Evolutionary conservation across 1,140 invertebrate genomes (phyloP).

Genomic region (Lerema accius): DNA sequence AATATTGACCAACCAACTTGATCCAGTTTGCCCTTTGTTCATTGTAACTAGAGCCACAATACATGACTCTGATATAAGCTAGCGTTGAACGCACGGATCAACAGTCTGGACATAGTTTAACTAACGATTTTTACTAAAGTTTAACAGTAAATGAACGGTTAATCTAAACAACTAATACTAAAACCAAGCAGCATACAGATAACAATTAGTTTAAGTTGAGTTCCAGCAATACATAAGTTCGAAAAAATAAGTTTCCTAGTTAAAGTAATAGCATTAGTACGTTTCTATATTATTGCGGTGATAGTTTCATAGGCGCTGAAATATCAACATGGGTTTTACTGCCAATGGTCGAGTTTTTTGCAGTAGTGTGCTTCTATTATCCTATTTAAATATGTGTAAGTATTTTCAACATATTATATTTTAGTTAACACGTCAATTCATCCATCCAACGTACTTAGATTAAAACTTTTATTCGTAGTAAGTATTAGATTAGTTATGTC

Average conservation of each 20-base stretch:
- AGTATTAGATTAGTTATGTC: too few relatives aligned
- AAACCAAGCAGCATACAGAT: too few relatives aligned
- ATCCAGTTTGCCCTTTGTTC: constrained; percentile 65
- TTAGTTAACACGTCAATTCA: too few relatives aligned
- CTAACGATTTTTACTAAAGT: too few relatives aligned
- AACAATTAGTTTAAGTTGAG: too few relatives aligned
- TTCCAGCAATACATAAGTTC: too few relatives aligned
- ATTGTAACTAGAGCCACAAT: constrained; percentile 35
- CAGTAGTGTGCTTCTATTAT: constrained; percentile 3
- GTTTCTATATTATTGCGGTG: background rate
- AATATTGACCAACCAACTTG: constrained; percentile 48
- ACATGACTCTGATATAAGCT: constrained; percentile 51
- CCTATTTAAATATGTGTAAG: constrained; percentile 22
- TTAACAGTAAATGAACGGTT: too few relatives aligned
- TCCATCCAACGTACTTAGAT: too few relatives aligned
- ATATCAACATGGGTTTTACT: constrained; percentile 6
- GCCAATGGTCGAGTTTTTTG: background rate
- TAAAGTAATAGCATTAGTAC: constrained; percentile 12
- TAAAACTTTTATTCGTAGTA: too few relatives aligned
- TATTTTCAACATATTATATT: too few relatives aligned
- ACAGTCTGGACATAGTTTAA: constrained; percentile 38
- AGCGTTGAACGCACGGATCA: constrained; percentile 27
- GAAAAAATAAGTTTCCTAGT: background rate
- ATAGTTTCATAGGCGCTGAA: constrained; percentile 29
- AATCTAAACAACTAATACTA: too few relatives aligned